A percentile compares a stretch with the other conserved stretches of the same genome.
phyloP scores from a whole-genome alignment of 2,113 vertebrate species.

The Sorex araneus region DNA sequence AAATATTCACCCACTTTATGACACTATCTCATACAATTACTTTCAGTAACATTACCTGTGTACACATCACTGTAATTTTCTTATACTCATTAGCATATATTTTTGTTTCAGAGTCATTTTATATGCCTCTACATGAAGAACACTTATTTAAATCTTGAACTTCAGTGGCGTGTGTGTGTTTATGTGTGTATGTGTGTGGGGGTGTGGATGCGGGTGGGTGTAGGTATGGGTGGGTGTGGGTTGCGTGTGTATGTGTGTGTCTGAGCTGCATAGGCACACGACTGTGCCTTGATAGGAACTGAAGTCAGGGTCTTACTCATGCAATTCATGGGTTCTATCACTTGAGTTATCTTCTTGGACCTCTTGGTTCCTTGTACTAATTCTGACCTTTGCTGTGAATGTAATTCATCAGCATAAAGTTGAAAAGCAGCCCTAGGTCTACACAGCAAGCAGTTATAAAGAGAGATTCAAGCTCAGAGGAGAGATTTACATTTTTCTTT shows the following conservation, averaged over 20 bases:
- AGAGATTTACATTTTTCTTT: background rate
- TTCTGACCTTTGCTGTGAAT: background rate
- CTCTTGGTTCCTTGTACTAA: background rate
- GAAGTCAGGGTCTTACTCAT: too few relatives aligned
- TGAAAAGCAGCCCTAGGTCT: background rate
- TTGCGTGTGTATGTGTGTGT: too few relatives aligned
- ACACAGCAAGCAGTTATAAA: fast-evolving
- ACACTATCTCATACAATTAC: background rate
- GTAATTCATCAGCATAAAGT: fast-evolving
- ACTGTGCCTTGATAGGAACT: too few relatives aligned
- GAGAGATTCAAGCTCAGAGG: background rate
- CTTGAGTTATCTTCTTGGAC: too few relatives aligned
- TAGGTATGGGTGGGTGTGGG: too few relatives aligned
- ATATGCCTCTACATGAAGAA: too few relatives aligned
- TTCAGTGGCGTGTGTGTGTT: too few relatives aligned
- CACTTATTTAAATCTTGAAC: too few relatives aligned
- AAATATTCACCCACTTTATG: fast-evolving
- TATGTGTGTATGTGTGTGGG: too few relatives aligned
- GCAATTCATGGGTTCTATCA: too few relatives aligned
- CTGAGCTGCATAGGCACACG: too few relatives aligned
- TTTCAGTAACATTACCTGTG: background rate
- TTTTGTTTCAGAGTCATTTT: background rate
- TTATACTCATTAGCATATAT: background rate
- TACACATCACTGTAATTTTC: background rate
- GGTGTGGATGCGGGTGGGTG: too few relatives aligned